Evolutionary conservation across 2,113 vertebrate genomes (phyloP).

Genomic region (Stomatorhinus ivindoensis): DNA sequence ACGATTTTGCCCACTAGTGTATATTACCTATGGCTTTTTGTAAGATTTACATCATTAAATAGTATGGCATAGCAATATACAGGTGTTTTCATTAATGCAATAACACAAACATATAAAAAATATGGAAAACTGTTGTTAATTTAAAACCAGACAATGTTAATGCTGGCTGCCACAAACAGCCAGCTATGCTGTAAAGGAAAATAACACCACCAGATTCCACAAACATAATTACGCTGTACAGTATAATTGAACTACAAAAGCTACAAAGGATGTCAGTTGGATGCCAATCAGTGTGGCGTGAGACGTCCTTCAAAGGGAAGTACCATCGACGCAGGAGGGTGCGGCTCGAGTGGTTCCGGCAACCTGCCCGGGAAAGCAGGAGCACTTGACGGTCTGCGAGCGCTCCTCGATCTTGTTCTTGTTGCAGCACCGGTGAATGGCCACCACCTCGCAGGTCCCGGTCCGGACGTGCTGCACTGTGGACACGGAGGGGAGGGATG

Average conservation of each 20-base stretch:
- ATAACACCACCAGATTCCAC: neutral
- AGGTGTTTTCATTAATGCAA: too few relatives aligned
- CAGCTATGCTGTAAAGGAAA: neutral
- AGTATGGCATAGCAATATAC: neutral
- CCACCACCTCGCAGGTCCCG: conserved; percentile 95
- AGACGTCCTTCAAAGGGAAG: conserved; percentile 19
- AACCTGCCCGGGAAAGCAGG: conserved; percentile 96
- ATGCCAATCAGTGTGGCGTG: neutral
- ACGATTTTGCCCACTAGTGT: neutral
- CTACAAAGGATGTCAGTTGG: neutral
- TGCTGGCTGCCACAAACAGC: neutral
- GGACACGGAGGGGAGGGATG: conserved; percentile 43
- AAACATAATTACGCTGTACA: neutral
- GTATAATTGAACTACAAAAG: neutral
- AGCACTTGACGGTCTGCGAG: conserved; percentile 97
- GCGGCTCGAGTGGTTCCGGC: conserved; percentile 90
- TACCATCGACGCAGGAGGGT: conserved; percentile 96
- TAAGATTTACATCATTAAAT: neutral
- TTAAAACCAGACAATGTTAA: neutral
- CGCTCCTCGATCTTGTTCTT: conserved; percentile 99
- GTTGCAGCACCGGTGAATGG: conserved; percentile 94
- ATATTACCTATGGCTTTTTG: neutral
- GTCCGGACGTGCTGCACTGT: conserved; percentile 82
- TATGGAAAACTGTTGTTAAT: neutral
- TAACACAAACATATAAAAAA: neutral